These are phyloP conservation scores for Oasisia sp. DNA, from an alignment of 2,888 invertebrate genomes.

Conservation along the genomic window DNA sequence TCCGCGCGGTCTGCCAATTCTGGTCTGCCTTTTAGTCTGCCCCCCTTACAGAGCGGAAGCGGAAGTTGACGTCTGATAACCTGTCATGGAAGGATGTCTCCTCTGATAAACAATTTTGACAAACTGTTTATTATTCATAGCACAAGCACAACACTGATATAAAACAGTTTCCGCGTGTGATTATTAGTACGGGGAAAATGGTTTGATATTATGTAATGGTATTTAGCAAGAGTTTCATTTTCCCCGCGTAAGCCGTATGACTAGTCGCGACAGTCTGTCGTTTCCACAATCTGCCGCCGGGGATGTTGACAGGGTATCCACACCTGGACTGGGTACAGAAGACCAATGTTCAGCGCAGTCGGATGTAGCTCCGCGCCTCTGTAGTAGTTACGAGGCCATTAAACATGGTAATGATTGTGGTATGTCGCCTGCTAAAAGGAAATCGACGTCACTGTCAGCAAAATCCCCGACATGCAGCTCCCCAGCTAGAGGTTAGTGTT, in stretches of 20 bases:
- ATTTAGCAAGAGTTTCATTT: background rate
- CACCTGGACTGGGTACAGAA: background rate
- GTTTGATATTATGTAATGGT: background rate
- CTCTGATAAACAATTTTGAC: background rate
- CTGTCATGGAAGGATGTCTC: conserved; percentile 2
- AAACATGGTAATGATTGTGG: background rate
- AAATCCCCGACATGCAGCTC: conserved; percentile 34
- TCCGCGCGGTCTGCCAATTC: too few species aligned
- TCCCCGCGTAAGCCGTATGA: background rate
- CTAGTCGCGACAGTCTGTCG: conserved; percentile 1
- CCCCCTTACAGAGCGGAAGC: background rate
- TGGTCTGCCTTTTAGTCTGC: background rate
- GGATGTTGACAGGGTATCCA: conserved; percentile 5
- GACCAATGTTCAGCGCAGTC: background rate
- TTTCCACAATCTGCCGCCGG: background rate
- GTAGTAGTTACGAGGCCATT: background rate
- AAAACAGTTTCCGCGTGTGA: background rate
- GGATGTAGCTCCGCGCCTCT: background rate
- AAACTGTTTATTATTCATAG: background rate
- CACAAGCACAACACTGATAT: background rate
- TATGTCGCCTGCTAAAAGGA: conserved; percentile 11
- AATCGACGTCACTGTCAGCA: background rate
- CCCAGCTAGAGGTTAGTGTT: conserved; percentile 36
- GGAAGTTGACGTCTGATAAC: conserved; percentile 13
- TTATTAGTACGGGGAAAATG: background rate